Evolutionary conservation across 2,888 invertebrate species (phyloP).

Genomic region (Drosophila austrosaltans): DNA sequence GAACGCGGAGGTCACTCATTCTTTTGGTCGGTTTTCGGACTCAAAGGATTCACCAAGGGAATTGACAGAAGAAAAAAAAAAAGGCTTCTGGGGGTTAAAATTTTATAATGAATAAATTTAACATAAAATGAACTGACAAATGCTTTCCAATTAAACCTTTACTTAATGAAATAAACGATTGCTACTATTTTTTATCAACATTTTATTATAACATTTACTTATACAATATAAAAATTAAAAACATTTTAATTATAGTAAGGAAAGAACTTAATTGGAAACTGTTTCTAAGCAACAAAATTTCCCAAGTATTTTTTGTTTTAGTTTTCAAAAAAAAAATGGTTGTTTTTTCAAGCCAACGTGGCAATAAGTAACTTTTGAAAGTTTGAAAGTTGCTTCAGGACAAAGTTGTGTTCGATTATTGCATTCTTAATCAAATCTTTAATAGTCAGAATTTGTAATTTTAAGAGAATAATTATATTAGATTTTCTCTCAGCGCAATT

Average conservation of each 20-base stretch:
- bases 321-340: too few species aligned
- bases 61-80: not conserved
- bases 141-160: slow-evolving; percentile 8
- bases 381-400: too few species aligned
- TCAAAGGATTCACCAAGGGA: slow-evolving; percentile 11
- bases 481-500: too few species aligned
- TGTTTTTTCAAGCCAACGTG: too few species aligned
- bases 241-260: not conserved
- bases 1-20: slow-evolving; percentile 16
- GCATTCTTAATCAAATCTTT: too few species aligned
- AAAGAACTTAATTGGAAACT: not conserved
- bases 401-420: too few species aligned
- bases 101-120: not conserved
- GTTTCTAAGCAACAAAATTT: not conserved
- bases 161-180: not conserved
- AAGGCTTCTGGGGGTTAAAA: not conserved
- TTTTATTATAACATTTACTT: too few species aligned
- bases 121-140: not conserved
- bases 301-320: too few species aligned
- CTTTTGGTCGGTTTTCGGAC: not conserved
- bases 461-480: too few species aligned
- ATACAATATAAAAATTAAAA: too few species aligned
- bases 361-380: too few species aligned
- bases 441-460: too few species aligned
- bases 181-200: not conserved